Percentiles rank a stretch among this genome's conserved stretches.
phyloP scores from a whole-genome alignment of 35 echinoderm and acorn worm genomes.

The Hemicentrotus pulcherrimus region DNA sequence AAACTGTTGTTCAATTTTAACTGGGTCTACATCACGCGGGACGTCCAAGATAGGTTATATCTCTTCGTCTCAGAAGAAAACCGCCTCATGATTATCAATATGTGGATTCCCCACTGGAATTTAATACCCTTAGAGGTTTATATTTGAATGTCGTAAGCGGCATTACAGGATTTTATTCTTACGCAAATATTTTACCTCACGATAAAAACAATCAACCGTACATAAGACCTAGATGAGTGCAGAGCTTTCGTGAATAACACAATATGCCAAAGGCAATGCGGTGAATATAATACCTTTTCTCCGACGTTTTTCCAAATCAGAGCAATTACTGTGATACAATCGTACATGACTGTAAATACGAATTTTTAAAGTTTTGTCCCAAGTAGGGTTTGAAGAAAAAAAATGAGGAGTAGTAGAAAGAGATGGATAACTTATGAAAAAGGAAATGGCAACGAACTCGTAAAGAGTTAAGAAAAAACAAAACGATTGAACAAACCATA shows the following conservation, averaged over 20 bases:
- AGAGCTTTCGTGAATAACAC: background rate
- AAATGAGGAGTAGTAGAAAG: background rate
- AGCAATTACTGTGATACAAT: background rate
- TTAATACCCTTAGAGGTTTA: background rate
- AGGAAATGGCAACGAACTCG: background rate
- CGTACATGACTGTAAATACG: background rate
- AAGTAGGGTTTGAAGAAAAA: background rate
- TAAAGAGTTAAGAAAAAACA: too few species aligned
- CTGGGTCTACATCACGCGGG: too few species aligned
- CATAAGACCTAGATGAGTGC: background rate
- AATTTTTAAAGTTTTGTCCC: background rate
- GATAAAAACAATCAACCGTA: background rate
- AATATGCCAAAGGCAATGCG: background rate
- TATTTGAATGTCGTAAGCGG: background rate
- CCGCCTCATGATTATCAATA: too few species aligned
- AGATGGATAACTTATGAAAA: background rate
- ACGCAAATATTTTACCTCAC: background rate
- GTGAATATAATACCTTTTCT: background rate
- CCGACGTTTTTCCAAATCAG: background rate
- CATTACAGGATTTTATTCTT: background rate
- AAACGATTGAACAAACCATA: too few species aligned
- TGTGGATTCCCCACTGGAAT: background rate
- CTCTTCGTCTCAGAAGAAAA: too few species aligned
- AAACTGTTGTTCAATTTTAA: too few species aligned
- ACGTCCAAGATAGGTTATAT: too few species aligned